These are phyloP conservation scores for Chironomus tentans DNA, from an alignment of 2,888 invertebrate species.

Conservation along the genomic window DNA sequence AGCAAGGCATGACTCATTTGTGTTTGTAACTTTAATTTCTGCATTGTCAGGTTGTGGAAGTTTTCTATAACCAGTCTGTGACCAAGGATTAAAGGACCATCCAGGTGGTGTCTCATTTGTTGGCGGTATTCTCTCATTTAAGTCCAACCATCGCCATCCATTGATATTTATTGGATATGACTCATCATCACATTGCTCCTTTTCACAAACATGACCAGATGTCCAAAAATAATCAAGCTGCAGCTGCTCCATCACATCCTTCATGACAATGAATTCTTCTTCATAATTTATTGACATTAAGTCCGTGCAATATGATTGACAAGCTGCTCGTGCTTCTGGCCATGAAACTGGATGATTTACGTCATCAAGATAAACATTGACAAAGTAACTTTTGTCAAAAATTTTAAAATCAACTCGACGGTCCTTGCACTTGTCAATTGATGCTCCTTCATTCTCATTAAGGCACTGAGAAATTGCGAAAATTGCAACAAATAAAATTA, in stretches of 20 bases:
- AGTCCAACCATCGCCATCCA: constrained; percentile 44
- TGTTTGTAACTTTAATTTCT: constrained; percentile 40
- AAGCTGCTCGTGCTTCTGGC: constrained; percentile 43
- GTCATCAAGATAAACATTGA: neutral
- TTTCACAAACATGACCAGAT: constrained; percentile 43
- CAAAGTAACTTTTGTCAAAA: neutral
- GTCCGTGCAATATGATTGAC: constrained; percentile 44
- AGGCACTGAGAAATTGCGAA: too few species aligned
- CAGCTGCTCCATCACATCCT: constrained; percentile 36
- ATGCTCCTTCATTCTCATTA: too few species aligned
- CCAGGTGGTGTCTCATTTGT: constrained; percentile 35
- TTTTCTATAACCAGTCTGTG: constrained; percentile 41
- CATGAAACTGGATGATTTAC: constrained; percentile 30
- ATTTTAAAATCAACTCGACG: neutral
- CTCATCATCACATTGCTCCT: constrained; percentile 42
- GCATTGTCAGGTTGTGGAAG: constrained; percentile 43
- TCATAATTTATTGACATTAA: constrained; percentile 41
- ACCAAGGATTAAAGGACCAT: constrained; percentile 38
- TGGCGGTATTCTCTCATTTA: constrained; percentile 39
- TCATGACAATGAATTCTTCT: constrained; percentile 40
- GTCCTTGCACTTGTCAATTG: neutral
- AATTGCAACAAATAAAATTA: too few species aligned
- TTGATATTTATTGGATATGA: constrained; percentile 40
- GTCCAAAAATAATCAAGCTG: constrained; percentile 43
- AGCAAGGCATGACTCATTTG: constrained; percentile 42